These are phyloP conservation scores for Albula goreensis DNA, from an alignment of 2,113 vertebrate genomes.

Conservation along the genomic window DNA sequence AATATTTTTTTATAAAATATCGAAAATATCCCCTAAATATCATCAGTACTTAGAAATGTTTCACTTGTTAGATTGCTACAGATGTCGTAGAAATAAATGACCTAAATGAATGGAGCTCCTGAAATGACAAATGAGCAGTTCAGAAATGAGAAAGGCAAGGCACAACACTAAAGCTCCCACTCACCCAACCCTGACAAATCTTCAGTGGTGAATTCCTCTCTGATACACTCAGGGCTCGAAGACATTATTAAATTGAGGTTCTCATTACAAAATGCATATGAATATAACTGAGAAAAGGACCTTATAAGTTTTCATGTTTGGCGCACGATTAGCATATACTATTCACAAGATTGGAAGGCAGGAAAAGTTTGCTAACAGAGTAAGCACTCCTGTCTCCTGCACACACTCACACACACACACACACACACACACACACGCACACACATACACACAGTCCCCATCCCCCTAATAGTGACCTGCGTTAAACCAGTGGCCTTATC, in stretches of 20 bases:
- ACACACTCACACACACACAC: constrained; percentile 4
- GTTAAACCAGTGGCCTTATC: constrained; percentile 72
- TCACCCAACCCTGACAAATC: constrained; percentile 68
- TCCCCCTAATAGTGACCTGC: constrained; percentile 65
- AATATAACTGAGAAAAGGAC: constrained; percentile 56
- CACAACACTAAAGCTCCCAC: constrained; percentile 54
- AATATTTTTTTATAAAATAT: too few relatives aligned
- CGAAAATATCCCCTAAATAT: too few relatives aligned
- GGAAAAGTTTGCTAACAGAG: constrained; percentile 42
- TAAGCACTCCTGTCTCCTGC: constrained; percentile 48
- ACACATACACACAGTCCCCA: constrained; percentile 35
- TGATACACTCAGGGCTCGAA: constrained; percentile 60
- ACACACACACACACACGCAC: constrained; percentile 8
- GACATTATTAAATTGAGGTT: constrained; percentile 68
- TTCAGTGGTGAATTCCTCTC: constrained; percentile 66
- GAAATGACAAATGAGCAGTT: neutral
- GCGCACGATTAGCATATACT: constrained; percentile 66
- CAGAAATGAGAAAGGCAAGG: neutral
- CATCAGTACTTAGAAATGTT: neutral
- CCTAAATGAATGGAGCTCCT: neutral
- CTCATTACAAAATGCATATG: constrained; percentile 56
- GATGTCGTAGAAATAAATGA: neutral
- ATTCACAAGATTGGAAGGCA: constrained; percentile 67
- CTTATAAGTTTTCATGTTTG: constrained; percentile 66
- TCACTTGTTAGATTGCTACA: neutral